Percentiles rank a stretch among this genome's conserved stretches.
Evolutionary conservation across 2,797 vertebrate genomes (phyloP).

Genomic region (Chromobotia macracanthus): DNA sequence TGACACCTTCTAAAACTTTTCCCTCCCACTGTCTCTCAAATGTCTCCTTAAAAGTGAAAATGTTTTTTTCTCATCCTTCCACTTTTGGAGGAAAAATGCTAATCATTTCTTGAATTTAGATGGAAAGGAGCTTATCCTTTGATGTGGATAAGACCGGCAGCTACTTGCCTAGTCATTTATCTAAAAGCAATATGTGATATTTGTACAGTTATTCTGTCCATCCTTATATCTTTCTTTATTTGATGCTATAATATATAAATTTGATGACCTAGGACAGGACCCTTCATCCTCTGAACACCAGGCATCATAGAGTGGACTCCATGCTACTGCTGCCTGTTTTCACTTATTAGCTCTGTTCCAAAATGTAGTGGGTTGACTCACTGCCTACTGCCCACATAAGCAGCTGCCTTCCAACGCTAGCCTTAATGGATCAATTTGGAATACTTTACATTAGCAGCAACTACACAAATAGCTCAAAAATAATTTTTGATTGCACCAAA

Average conservation of each 20-base stretch:
- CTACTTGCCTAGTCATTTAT: conserved; percentile 73
- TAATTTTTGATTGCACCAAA: background rate
- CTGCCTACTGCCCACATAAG: background rate
- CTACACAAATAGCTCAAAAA: background rate
- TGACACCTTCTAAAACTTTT: conserved; percentile 61
- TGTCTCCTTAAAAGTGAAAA: conserved; percentile 76
- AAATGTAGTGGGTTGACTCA: background rate
- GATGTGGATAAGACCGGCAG: conserved; percentile 74
- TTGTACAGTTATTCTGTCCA: conserved; percentile 71
- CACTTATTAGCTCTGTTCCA: background rate
- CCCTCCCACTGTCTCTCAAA: conserved; percentile 73
- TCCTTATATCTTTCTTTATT: background rate
- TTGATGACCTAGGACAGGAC: conserved; percentile 72
- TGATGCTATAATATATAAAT: conserved; percentile 53
- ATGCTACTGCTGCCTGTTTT: conserved; percentile 7
- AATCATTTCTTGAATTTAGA: conserved; percentile 77
- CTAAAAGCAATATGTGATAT: conserved; percentile 67
- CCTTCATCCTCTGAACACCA: conserved; percentile 68
- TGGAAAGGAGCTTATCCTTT: conserved; percentile 78
- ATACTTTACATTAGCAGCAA: background rate
- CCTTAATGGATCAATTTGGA: background rate
- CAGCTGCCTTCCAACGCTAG: background rate
- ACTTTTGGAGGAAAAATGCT: conserved; percentile 64
- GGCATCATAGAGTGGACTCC: conserved; percentile 36
- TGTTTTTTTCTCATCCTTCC: conserved; percentile 43